Percentiles rank a stretch among this genome's conserved stretches.
phyloP scores from a whole-genome alignment of 2,797 vertebrate species.

The Schizopygopsis malacanthus region DNA sequence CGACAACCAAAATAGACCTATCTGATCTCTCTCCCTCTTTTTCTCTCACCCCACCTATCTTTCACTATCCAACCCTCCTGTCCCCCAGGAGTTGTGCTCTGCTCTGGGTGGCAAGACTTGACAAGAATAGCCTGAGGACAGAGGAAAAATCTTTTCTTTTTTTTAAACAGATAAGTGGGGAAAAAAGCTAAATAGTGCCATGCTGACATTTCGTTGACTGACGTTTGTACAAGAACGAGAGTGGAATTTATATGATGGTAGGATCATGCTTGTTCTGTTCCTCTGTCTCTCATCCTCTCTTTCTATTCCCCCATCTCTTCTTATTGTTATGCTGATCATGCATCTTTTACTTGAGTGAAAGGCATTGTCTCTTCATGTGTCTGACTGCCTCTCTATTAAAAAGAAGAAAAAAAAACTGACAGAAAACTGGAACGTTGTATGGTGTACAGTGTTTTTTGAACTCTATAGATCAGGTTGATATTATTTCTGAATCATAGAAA shows the following conservation, averaged over 20 bases:
- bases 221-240: not conserved
- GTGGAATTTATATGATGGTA: conserved; percentile 5
- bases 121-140: conserved; percentile 2
- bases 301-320: not conserved
- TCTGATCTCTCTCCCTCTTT: conserved; percentile 58
- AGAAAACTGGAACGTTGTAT: not conserved
- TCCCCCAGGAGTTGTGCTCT: not conserved
- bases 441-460: not conserved
- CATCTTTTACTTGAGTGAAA: not conserved
- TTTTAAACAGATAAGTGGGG: not conserved
- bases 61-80: conserved; percentile 13
- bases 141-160: not conserved
- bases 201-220: conserved; percentile 7
- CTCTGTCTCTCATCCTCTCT: not conserved
- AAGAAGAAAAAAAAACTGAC: not conserved
- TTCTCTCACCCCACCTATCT: conserved; percentile 26
- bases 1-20: conserved; percentile 73
- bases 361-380: not conserved
- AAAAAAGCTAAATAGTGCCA: not conserved
- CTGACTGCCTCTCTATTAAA: not conserved
- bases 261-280: too few relatives aligned
- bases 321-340: not conserved
- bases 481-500: conserved; percentile 4
- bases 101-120: conserved; percentile 11
- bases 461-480: not conserved